Conservation (phyloP, 2,888 invertebrate species). For the Synergus itoensis region DNA sequence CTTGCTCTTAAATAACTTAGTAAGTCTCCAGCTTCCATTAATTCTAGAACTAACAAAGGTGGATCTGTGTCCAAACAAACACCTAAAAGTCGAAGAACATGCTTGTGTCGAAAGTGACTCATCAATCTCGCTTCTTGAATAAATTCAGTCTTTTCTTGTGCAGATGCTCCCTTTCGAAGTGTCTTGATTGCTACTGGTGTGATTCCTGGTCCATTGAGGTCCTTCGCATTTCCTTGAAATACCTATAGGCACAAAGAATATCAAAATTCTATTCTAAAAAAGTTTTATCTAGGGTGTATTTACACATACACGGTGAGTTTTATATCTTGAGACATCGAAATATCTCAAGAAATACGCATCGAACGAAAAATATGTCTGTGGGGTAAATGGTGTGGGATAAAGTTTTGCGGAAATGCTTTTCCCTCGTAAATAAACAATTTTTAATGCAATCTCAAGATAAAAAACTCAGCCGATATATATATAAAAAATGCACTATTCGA, state of each 20-base stretch:
- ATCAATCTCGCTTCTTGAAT: conserved; percentile 97
- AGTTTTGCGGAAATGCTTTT: no score
- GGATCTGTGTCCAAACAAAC: conserved; percentile 97
- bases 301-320: no score
- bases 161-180: conserved; percentile 93
- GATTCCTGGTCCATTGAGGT: conserved; percentile 81
- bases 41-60: conserved; percentile 95
- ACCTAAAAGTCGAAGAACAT: conserved; percentile 94
- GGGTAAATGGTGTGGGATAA: no score
- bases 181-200: conserved; percentile 97
- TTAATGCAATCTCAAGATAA: no score
- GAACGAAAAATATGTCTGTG: no score
- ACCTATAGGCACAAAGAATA: conserved; percentile 76
- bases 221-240: conserved; percentile 92
- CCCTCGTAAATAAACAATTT: no score
- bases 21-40: conserved; percentile 98
- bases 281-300: neutral
- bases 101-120: conserved; percentile 98
- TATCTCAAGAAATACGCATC: no score
- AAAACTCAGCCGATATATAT: no score
- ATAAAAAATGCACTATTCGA: neutral
- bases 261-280: neutral
- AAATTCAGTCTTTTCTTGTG: conserved; percentile 95
- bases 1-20: conserved; percentile 93
- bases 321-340: no score